These are phyloP conservation scores for Metopia argyrocephala DNA, from an alignment of 2,888 invertebrate genomes.

Conservation along the genomic window DNA sequence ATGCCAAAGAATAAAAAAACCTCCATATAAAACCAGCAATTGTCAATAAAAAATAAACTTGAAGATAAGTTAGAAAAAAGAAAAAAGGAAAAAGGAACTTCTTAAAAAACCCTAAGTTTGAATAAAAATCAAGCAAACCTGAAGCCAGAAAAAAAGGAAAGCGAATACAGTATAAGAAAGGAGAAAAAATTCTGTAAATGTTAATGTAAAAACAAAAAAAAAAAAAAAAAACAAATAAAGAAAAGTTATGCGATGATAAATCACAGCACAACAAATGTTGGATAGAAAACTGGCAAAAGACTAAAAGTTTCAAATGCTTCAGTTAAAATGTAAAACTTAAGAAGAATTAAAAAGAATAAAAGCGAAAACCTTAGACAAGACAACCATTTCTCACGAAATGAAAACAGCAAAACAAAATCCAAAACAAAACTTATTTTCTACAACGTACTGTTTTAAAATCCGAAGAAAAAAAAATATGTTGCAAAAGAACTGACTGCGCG, in stretches of 20 bases:
- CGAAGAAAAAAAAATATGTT: constrained; percentile 10
- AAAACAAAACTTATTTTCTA: constrained; percentile 26
- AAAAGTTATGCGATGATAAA: constrained; percentile 61
- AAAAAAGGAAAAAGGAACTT: constrained; percentile 4
- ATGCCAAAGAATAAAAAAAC: constrained; percentile 43
- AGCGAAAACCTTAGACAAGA: no score
- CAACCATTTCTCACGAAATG: no score
- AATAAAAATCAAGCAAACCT: constrained; percentile 43
- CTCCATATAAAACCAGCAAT: constrained; percentile 56
- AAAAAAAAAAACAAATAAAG: constrained; percentile 15
- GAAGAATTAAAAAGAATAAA: not conserved
- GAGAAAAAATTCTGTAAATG: not conserved
- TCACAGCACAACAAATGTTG: constrained; percentile 60
- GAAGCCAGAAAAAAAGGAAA: constrained; percentile 16
- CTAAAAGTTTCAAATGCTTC: constrained; percentile 62
- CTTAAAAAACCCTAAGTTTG: constrained; percentile 50
- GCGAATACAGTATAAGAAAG: constrained; percentile 8
- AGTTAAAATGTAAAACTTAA: constrained; percentile 28
- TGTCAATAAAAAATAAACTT: constrained; percentile 57
- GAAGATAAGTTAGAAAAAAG: constrained; percentile 27
- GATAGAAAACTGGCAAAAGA: constrained; percentile 57
- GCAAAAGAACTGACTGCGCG: constrained; percentile 9
- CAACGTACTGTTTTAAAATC: not conserved
- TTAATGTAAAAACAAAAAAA: not conserved
- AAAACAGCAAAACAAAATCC: constrained; percentile 2